Evolutionary conservation across 2,888 invertebrate genomes (phyloP).

Genomic region (Dexiosoma caninum): DNA sequence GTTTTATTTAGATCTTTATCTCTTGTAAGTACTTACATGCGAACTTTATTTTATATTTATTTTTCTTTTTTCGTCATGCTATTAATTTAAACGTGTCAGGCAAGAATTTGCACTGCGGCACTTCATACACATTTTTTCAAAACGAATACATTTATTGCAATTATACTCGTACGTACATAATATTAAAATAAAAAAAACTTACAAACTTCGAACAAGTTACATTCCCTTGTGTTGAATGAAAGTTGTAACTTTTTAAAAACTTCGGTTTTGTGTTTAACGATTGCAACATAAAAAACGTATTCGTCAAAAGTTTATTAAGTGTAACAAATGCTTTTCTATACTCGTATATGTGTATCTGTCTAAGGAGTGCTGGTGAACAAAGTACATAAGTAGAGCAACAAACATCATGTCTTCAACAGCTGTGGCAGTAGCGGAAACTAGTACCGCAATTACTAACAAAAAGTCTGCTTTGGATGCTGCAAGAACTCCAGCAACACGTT

Average conservation of each 20-base stretch:
- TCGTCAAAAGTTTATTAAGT: constrained; percentile 13
- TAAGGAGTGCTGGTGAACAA: neutral
- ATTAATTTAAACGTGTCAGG: constrained; percentile 35
- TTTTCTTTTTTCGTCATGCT: neutral
- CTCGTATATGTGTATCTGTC: no score
- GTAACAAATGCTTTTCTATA: neutral
- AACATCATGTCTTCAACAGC: constrained; percentile 4
- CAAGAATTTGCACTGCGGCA: constrained; percentile 9
- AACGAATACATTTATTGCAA: no score
- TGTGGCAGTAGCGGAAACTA: neutral
- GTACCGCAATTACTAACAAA: neutral
- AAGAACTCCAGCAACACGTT: constrained; percentile 14
- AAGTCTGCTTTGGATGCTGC: neutral
- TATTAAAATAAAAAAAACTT: neutral
- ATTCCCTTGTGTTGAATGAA: neutral
- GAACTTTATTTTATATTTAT: neutral
- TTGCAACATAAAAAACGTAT: neutral
- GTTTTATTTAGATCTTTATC: constrained; percentile 41
- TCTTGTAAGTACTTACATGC: neutral
- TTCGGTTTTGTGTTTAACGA: neutral
- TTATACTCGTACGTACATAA: no score
- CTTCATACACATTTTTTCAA: neutral
- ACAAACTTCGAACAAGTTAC: neutral
- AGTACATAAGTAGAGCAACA: neutral
- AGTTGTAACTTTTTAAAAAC: neutral